Evolutionary conservation across 2,888 invertebrate species (phyloP), one percentile per base, ranked within the genome.

Genomic region (Euproctis similis): DNA sequence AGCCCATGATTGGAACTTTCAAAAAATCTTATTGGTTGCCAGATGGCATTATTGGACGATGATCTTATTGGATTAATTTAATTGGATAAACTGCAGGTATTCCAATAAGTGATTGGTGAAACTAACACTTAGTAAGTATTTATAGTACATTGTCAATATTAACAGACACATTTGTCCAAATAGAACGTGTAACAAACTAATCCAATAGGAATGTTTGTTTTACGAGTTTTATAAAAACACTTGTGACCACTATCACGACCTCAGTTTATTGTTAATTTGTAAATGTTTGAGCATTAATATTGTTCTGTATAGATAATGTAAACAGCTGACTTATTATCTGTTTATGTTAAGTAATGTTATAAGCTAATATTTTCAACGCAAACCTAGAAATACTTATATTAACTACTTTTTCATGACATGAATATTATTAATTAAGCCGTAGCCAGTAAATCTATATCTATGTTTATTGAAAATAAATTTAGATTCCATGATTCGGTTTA

Each of bases 21-120:
- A 34, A 29, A 21, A 30, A 35, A 21, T 11, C 19, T 18, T 28
- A 24, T 45, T 52, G 32, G 39, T 46, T 68, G 51, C 64, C 44
- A 84, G 82, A 78, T 80, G 82, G 75, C 81, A 69, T 42, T 39
- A 33, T 16, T 19, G 22, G 24, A 11, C 4, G 4, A 11, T n/a
- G 1, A 21, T 20, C 24, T 10, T 12, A 23, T 19, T 6, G n/a
- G 7, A 19, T 19, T 19, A n/a, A n/a, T 19, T n/a, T n/a, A 19
- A n/a, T 14, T 14, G 14, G 14, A 14, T 4, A 14, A 14, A 4
- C 4, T 14, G 6, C 14, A 9, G 7, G 2, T 14, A 30, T 27
- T 46, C 42, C 1, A 13, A 26, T 30, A 10, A 34, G 39, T 34
- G 24, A 28, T 19, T 11, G n/a, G 3, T 3, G 26, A n/a, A 4